Percentiles rank a stretch among this genome's conserved stretches.
Conservation (phyloP, 2,113 vertebrate genomes). For the Leucosticte australis region DNA sequence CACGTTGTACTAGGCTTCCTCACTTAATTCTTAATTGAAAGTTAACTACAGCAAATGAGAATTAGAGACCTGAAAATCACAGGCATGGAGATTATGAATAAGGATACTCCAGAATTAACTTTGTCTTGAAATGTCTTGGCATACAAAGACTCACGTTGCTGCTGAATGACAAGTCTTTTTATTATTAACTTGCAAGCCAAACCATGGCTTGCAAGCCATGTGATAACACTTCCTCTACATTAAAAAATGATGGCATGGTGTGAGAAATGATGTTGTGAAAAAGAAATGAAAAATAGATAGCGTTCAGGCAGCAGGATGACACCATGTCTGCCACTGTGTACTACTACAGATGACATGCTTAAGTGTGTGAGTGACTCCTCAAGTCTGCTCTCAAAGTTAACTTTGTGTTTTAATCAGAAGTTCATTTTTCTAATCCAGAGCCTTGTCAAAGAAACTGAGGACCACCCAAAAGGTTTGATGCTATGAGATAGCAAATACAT, state of each 20-base stretch:
- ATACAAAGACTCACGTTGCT: rapidly evolving
- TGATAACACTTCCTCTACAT: neutral
- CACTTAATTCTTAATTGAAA: neutral
- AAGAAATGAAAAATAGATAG: neutral
- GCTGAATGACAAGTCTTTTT: neutral
- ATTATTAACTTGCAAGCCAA: neutral
- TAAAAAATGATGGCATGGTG: neutral
- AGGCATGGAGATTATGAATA: neutral
- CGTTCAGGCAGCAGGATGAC: neutral
- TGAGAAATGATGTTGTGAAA: neutral
- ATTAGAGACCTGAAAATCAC: neutral
- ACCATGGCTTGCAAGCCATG: no score
- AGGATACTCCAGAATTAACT: neutral
- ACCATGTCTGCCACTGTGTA: neutral
- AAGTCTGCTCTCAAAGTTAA: neutral
- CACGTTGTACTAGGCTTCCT: neutral
- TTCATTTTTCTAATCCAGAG: neutral
- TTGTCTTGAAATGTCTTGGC: neutral
- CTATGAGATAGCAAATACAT: neutral
- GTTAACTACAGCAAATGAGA: neutral
- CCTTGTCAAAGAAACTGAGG: neutral
- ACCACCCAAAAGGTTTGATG: neutral
- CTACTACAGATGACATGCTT: neutral
- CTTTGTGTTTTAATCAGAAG: neutral
- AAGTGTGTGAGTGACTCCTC: neutral